These are phyloP conservation scores for Lacerta agilis DNA, from an alignment of 2,797 vertebrate genomes.

Conservation along the genomic window DNA sequence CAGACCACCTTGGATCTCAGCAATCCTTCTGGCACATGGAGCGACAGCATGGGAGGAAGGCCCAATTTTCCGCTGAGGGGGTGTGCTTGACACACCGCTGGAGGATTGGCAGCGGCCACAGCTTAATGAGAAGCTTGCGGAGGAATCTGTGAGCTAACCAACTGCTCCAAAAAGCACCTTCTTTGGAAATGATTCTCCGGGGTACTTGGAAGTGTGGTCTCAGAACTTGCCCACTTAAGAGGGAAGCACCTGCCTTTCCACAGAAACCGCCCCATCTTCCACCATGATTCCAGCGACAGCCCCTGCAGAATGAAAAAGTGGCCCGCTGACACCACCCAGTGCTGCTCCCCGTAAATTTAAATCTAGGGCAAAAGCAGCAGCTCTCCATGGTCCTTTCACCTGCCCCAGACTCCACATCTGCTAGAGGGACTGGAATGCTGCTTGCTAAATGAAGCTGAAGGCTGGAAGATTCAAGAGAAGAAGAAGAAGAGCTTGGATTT, in stretches of 20 bases:
- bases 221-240: rapidly evolving
- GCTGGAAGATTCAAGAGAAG: no score
- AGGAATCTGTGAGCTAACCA: not conserved
- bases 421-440: no score
- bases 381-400: no score
- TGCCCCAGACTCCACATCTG: no score
- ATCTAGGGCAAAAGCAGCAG: not conserved
- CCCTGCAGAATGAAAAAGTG: not conserved
- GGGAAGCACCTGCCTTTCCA: not conserved
- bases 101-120: conserved; percentile 29
- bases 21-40: rapidly evolving
- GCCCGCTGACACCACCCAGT: not conserved
- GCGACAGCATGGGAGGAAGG: conserved; percentile 6
- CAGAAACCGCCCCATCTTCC: no score
- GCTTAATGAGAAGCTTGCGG: conserved; percentile 26
- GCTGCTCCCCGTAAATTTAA: not conserved
- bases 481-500: no score
- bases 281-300: not conserved
- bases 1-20: conserved; percentile 44
- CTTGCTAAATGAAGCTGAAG: no score
- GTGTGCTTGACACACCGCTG: not conserved
- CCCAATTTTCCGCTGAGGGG: conserved; percentile 19
- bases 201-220: conserved; percentile 1
- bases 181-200: not conserved
- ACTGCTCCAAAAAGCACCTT: rapidly evolving